Evolutionary conservation across 2,888 invertebrate genomes (phyloP).

Genomic region (Conistra vaccinii): DNA sequence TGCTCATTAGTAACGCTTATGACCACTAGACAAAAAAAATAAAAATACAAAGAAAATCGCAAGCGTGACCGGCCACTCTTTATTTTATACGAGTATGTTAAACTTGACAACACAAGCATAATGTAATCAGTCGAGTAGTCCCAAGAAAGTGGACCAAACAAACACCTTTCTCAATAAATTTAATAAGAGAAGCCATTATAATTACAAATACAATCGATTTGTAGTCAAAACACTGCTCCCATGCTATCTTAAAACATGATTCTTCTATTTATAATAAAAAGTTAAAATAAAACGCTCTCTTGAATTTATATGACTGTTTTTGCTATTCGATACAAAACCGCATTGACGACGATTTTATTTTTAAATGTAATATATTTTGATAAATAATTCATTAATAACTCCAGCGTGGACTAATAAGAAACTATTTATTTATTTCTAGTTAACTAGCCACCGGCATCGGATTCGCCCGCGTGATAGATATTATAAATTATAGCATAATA

Average conservation of each 20-base stretch:
- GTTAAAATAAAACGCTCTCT: constrained; percentile 25
- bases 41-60: background rate
- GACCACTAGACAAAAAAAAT: background rate
- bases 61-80: background rate
- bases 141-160: constrained; percentile 57
- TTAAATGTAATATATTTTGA: background rate
- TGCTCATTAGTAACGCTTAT: background rate
- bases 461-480: too few relatives aligned
- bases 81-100: constrained; percentile 24
- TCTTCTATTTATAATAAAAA: constrained; percentile 12
- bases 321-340: constrained; percentile 35
- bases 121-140: constrained; percentile 29
- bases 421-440: too few relatives aligned
- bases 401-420: background rate
- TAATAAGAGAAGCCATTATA: constrained; percentile 44
- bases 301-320: constrained; percentile 32
- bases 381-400: constrained; percentile 11
- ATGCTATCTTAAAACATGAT: constrained; percentile 32
- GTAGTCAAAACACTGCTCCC: constrained; percentile 41
- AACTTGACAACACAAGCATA: constrained; percentile 27
- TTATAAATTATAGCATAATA: too few relatives aligned
- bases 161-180: constrained; percentile 49
- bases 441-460: too few relatives aligned
- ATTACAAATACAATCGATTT: constrained; percentile 42
- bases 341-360: background rate